Base-by-base conservation (phyloP, 1,140 invertebrate species). In the Phortica variegata region DNA sequence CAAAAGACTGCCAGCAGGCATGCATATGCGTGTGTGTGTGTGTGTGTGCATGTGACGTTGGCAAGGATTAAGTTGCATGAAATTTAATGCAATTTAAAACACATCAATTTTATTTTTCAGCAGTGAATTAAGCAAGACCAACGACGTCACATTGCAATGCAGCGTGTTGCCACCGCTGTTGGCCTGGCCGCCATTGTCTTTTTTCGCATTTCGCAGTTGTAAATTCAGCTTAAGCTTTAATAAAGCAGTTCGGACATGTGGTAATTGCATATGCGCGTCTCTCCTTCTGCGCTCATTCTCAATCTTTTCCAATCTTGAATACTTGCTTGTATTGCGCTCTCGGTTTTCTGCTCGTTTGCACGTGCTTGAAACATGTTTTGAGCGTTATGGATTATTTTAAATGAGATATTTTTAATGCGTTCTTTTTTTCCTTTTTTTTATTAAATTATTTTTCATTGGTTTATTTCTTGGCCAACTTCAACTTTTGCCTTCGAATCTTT, bases 31-130 rank as follows among this genome's bases (percentile, higher is more conserved):
- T 38, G 18, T 15, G 32, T 12, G 54, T 44, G 46, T 55, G 49
- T 58, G 56, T 58, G 54, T 54, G 51, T 43, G 42, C 40, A 47
- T 44, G 34, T n/a, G 32, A 4, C 4, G 48, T 42, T 48, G 33
- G 37, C 49, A 36, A 33, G 60, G 45, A 58, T 62, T 62, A 62
- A 54, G 55, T 45, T 50, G 19, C 55, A 33, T 47, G 56, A 46
- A 61, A 45, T 62, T 58, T 58, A 58, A 62, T 62, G 60, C 55
- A 49, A 60, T 66, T 68, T 66, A 60, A 66, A 66, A 60, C 50
- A 47, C 50, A 48, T 61, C 59, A 61, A 61, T 61, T 58, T 54
- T 45, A 43, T 43, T n/a, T n/a, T n/a, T n/a, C n/a, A n/a, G n/a
- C n/a, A n/a, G n/a, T n/a, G n/a, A n/a, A n/a, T n/a, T n/a, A n/a